These are phyloP conservation scores for Monochamus alternatus DNA, from an alignment of 2,888 invertebrate genomes.

Conservation along the genomic window DNA sequence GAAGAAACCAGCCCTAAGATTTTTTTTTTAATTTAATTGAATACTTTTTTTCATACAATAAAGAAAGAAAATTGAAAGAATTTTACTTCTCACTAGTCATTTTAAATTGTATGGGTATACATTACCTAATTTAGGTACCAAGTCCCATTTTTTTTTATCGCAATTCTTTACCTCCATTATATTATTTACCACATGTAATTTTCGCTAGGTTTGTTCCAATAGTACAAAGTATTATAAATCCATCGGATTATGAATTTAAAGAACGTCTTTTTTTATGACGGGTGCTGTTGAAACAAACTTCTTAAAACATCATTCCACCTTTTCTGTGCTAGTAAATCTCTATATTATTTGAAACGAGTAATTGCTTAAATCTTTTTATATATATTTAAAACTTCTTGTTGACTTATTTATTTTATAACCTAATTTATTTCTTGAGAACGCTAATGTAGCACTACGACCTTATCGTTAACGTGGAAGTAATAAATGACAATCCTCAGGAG, in stretches of 20 bases:
- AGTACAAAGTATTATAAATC: slow-evolving; percentile 1
- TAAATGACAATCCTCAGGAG: slow-evolving; percentile 28
- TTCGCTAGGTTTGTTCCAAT: background rate
- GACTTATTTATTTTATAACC: slow-evolving; percentile 53
- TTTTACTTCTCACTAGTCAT: no score
- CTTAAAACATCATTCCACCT: slow-evolving; percentile 30
- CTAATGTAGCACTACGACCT: background rate
- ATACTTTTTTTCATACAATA: no score
- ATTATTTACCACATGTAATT: background rate
- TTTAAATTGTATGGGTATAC: background rate
- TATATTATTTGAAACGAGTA: slow-evolving; percentile 40
- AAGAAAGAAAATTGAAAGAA: no score
- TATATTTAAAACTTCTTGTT: slow-evolving; percentile 50
- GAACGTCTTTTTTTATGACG: background rate
- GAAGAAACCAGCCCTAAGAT: no score
- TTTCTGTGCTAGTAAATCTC: slow-evolving; percentile 1
- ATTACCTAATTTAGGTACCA: slow-evolving; percentile 4
- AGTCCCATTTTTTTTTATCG: slow-evolving; percentile 1
- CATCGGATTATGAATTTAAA: background rate
- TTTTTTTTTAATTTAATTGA: no score
- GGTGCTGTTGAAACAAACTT: background rate
- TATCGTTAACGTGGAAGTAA: slow-evolving; percentile 23
- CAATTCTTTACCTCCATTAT: background rate
- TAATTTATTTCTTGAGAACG: slow-evolving; percentile 50
- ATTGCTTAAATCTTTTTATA: slow-evolving; percentile 39